Evolutionary conservation across 2,888 invertebrate species (phyloP).

Genomic region (Eueremaeus valkanovi): DNA sequence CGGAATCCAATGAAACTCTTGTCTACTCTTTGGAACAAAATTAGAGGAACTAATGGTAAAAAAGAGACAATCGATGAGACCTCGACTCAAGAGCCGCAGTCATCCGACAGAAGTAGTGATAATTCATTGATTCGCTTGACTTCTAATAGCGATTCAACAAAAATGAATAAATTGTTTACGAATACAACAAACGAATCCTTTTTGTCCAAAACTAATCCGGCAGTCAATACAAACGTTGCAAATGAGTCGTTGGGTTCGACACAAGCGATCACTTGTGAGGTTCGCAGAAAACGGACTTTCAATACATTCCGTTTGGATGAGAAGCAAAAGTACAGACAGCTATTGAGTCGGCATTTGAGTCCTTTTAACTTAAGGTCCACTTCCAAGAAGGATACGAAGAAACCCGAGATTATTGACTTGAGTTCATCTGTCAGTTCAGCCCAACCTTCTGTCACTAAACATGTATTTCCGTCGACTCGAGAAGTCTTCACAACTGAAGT

Average conservation of each 20-base stretch:
- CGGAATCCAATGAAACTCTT: too few relatives aligned
- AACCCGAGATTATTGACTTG: background rate
- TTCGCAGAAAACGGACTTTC: background rate
- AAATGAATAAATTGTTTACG: background rate
- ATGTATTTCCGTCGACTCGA: background rate
- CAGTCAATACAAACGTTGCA: background rate
- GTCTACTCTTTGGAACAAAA: too few relatives aligned
- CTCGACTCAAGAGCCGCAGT: too few relatives aligned
- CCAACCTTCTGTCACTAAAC: background rate
- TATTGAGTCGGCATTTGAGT: background rate
- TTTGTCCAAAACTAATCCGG: too few relatives aligned
- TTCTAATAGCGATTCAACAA: background rate
- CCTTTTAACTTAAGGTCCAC: background rate
- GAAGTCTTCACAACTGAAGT: background rate
- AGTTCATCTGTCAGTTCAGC: background rate
- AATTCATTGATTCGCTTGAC: background rate
- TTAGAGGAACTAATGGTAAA: too few relatives aligned
- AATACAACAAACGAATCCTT: background rate
- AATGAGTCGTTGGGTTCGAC: background rate
- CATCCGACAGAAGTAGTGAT: too few relatives aligned
- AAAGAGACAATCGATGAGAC: too few relatives aligned
- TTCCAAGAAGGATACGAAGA: too few relatives aligned
- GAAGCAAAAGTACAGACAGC: background rate
- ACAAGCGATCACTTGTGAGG: background rate
- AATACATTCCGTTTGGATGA: background rate